Evolutionary conservation across 1,140 invertebrate genomes (phyloP).

Genomic region (Drosophila orena): DNA sequence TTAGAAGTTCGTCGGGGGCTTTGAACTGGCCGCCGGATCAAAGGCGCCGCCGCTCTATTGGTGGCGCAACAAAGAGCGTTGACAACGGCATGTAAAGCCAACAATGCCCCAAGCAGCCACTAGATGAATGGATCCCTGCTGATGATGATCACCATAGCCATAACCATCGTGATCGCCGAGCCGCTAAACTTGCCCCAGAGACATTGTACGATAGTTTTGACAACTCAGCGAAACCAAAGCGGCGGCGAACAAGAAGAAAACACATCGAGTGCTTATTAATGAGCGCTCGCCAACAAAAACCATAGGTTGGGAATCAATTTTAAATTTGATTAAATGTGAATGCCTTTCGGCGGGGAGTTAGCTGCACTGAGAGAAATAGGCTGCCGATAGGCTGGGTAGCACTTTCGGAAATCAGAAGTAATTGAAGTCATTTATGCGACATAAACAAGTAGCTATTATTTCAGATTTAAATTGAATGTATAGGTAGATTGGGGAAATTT

Average conservation of each 20-base stretch:
- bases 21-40: conserved; percentile 74
- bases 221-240: conserved; percentile 59
- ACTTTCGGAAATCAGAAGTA: too few relatives aligned
- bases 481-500: too few relatives aligned
- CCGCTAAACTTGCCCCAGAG: conserved; percentile 74
- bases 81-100: conserved; percentile 79
- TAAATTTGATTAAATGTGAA: conserved; percentile 37
- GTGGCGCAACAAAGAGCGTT: conserved; percentile 82
- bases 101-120: conserved; percentile 60
- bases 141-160: conserved; percentile 41
- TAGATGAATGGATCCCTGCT: conserved; percentile 53
- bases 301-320: conserved; percentile 31
- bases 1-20: conserved; percentile 73
- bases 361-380: background rate
- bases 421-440: too few relatives aligned
- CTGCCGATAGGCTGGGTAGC: background rate
- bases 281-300: conserved; percentile 41
- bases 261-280: conserved; percentile 50
- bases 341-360: background rate
- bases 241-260: conserved; percentile 32
- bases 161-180: conserved; percentile 45
- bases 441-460: too few relatives aligned
- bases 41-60: conserved; percentile 68
- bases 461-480: too few relatives aligned
- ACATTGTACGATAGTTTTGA: conserved; percentile 71